Evolutionary conservation across 2,888 invertebrate genomes (phyloP).

Genomic region (Phytoseiulus persimilis): DNA sequence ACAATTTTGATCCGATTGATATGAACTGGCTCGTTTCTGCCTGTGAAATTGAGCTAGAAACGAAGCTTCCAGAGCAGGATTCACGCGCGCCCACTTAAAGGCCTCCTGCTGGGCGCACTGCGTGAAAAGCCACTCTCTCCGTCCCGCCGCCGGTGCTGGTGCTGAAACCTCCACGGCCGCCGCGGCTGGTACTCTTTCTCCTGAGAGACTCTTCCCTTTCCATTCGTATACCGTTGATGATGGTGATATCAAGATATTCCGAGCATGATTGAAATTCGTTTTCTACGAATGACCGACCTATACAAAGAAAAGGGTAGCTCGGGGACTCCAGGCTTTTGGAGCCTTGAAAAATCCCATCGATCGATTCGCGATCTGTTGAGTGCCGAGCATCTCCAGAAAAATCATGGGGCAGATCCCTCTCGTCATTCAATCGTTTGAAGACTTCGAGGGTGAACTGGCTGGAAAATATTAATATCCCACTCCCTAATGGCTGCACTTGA

Average conservation of each 20-base stretch:
- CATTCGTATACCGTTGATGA: background rate
- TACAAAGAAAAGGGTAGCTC: too few species aligned
- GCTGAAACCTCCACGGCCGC: background rate
- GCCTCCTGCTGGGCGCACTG: background rate
- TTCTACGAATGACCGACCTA: too few species aligned
- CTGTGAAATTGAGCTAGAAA: background rate
- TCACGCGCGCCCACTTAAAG: conserved; percentile 35
- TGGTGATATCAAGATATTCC: background rate
- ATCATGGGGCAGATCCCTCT: too few species aligned
- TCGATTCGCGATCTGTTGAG: too few species aligned
- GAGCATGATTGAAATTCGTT: background rate
- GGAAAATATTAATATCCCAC: too few species aligned
- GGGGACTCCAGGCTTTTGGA: too few species aligned
- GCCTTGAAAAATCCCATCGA: too few species aligned
- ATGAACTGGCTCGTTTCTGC: background rate
- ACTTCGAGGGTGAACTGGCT: too few species aligned
- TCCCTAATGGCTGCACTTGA: too few species aligned
- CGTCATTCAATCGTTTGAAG: too few species aligned
- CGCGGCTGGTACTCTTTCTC: background rate
- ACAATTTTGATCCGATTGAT: background rate
- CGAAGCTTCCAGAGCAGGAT: background rate
- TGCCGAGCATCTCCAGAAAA: too few species aligned
- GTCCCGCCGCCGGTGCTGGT: background rate
- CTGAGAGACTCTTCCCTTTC: background rate
- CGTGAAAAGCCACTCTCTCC: background rate